These are phyloP conservation scores for Erannis defoliaria DNA, from an alignment of 2,888 invertebrate genomes.

Conservation along the genomic window DNA sequence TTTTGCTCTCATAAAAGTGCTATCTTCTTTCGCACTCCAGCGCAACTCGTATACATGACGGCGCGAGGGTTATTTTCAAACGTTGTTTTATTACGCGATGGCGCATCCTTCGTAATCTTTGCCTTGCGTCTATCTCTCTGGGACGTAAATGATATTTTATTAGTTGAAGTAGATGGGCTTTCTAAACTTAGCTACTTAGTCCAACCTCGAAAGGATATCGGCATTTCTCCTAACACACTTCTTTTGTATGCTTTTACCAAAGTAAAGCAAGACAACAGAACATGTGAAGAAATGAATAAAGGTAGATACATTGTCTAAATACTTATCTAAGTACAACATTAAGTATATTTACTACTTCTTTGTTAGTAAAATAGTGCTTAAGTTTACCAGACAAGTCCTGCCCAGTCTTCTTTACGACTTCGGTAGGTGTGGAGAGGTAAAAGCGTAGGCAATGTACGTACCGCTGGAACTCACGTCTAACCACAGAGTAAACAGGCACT, in stretches of 20 bases:
- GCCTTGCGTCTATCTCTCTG: background rate
- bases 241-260: no score
- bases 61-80: no score
- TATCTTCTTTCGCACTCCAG: no score
- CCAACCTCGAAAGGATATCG: no score
- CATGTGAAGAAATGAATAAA: background rate
- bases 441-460: constrained; percentile 6
- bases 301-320: background rate
- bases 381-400: constrained; percentile 20
- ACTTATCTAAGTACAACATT: background rate
- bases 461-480: background rate
- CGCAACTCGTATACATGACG: no score
- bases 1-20: no score
- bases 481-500: background rate
- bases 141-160: background rate
- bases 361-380: constrained; percentile 14
- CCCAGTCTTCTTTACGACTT: constrained; percentile 11
- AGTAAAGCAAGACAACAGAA: background rate
- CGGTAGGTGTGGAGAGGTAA: constrained; percentile 5
- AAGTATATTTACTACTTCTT: constrained; percentile 13
- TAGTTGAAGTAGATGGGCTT: background rate
- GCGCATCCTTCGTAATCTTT: no score
- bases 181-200: no score
- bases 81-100: no score
- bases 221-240: no score